Evolutionary conservation across 2,888 invertebrate species (phyloP), one percentile per base, ranked within the genome.

Genomic region (Meteorus cinctellus): DNA sequence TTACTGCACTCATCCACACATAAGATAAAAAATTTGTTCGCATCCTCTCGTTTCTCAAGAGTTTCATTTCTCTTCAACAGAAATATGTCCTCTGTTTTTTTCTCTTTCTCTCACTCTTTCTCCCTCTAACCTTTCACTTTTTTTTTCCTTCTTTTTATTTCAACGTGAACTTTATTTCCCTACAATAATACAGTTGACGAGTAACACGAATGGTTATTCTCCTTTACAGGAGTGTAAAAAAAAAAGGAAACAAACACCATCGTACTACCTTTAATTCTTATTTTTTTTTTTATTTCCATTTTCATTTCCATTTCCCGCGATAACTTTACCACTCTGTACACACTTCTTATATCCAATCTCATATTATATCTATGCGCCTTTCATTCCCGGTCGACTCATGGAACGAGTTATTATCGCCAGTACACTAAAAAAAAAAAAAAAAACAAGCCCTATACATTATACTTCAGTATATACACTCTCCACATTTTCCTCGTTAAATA

Each of bases 161-260:
- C 60, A 34, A 60, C 75, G 48, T 12, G 62, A 55, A 75, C 75
- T 78, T 77, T 78, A 77, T 77, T 78, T 70, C 72, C 63, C 63
- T 55, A 77, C 77, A 78, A 77, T 78, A 77, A 78, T 70, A 70
- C 68, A 70, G 79, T 83, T 80, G 79, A 68, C 73, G 66, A 62
- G 73, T 75, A 78, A 78, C 74, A 24, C 60, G 77, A 69, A 75
- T 78, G 78, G 69, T 51, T 71, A 77, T 78, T 77, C 76, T 74
- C 60, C 48, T 67, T 67, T 16, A 41, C 66, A 36, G 65, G 24
- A 60, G 69, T 16, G 69, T 16, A 24, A 62, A 71, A 48, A 45
- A n/a, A n/a, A 70, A 24, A 31, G 4, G 12, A 2, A 67, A 14
- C 4, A 19, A 55, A 8, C 19, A 19, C 2, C 16, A n/a, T n/a